Evolutionary conservation across 2,113 vertebrate species (phyloP).

Genomic region (Perognathus longimembris): DNA sequence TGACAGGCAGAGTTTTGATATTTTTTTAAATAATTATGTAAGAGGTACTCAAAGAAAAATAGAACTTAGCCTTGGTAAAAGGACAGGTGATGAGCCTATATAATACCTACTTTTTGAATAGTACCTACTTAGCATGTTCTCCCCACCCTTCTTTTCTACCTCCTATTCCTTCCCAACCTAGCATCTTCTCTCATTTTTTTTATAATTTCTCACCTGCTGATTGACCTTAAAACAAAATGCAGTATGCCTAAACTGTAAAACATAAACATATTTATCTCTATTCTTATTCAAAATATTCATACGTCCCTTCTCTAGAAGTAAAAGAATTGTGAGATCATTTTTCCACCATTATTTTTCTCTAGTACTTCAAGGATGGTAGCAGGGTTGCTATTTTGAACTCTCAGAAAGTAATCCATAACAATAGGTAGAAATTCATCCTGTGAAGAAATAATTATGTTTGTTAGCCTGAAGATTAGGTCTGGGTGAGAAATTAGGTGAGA

Average conservation of each 20-base stretch:
- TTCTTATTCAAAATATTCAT: not conserved
- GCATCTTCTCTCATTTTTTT: not conserved
- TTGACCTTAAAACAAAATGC: slow-evolving; percentile 29
- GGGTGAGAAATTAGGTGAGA: not conserved
- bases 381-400: not conserved
- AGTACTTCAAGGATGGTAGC: not conserved
- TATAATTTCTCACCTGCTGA: not conserved
- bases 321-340: not conserved
- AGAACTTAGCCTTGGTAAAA: not conserved
- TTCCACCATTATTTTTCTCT: not conserved
- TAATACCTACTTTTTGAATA: not conserved
- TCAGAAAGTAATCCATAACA: not conserved
- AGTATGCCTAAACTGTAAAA: not conserved
- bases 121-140: not conserved
- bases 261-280: not conserved
- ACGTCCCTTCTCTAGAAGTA: not conserved
- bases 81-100: not conserved
- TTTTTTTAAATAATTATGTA: slow-evolving; percentile 50
- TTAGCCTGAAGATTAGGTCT: not conserved
- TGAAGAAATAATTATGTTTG: not conserved
- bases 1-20: slow-evolving; percentile 18
- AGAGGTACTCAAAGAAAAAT: slow-evolving; percentile 6
- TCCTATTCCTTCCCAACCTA: not conserved
- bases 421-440: not conserved
- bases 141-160: fast-evolving